Base-by-base conservation (phyloP, 2,888 invertebrate genomes). In the Oscheius myriophilus region DNA sequence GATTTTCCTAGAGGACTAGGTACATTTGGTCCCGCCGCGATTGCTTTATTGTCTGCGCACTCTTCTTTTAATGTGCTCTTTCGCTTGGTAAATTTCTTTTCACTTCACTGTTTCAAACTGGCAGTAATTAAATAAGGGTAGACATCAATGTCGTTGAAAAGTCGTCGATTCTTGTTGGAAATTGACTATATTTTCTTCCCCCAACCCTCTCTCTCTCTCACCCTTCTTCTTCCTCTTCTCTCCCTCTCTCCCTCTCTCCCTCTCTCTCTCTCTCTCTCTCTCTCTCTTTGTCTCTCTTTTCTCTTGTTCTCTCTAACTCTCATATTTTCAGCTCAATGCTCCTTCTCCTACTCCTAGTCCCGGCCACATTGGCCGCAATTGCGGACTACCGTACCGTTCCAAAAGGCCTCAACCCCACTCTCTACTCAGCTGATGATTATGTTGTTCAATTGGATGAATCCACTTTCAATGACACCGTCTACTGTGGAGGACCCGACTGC, bases 401-500 rank as follows among this genome's bases (percentile, higher is more conserved):
- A 0, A 71, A 76, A 62, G 84, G 84, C 45, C 69, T 73, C 3
- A 84, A 83, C 63, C 85, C 85, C 25, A 84, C 85, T 12, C 75
- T 85, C 51, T 85, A 85, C 68, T 80, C 83, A 43, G 63, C 79
- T n/a, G 78, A 78, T 25, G 79, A 79, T 58, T 69, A 71, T 67
- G 81, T 85, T 41, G 68, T 85, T 42, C 85, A 85, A 71, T 70
- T 85, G 45, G 85, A 85, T 57, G 83, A 82, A 43, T 62, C 69
- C 25, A 77, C 85, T 33, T 85, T 85, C 73, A 84, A 85, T 58
- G 85, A 85, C 53, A 85, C 85, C 18, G 73, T 85, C 18, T 85
- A 76, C 72, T 83, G 85, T 43, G 45, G 55, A 2, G 70, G 72
- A 53, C 59, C 68, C 25, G 82, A 78, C 39, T 82, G 83, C 58